Evolutionary conservation across 2,797 vertebrate species (phyloP).

Genomic region (Pagetopsis macropterus): DNA sequence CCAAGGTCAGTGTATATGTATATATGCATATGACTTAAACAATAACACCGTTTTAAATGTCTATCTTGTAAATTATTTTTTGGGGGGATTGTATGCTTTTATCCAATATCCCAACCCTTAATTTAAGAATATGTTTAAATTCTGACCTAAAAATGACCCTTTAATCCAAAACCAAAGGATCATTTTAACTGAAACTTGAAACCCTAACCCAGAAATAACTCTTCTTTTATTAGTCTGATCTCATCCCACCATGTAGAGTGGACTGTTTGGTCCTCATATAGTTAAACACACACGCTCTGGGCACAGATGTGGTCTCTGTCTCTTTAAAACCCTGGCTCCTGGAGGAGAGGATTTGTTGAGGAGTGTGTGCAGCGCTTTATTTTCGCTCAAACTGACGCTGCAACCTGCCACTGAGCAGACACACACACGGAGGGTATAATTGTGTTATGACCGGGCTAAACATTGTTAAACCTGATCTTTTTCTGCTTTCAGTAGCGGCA

Average conservation of each 20-base stretch:
- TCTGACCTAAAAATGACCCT: not conserved
- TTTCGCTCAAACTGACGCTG: slow-evolving; percentile 45
- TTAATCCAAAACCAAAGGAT: not conserved
- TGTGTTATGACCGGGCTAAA: slow-evolving; percentile 41
- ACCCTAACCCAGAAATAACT: not conserved
- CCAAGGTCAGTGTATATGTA: not conserved
- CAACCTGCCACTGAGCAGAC: slow-evolving; percentile 37
- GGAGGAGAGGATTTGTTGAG: slow-evolving; percentile 69
- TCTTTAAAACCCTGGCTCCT: slow-evolving; percentile 75
- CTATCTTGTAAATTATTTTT: not conserved
- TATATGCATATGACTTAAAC: not conserved
- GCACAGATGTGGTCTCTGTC: slow-evolving; percentile 62
- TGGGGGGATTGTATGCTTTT: not conserved
- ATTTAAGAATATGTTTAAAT: not conserved
- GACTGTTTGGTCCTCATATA: not conserved
- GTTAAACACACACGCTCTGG: not conserved
- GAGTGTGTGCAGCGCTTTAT: slow-evolving; percentile 54
- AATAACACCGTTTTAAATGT: not conserved
- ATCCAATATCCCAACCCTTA: not conserved
- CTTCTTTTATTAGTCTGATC: not conserved
- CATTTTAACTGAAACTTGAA: not conserved
- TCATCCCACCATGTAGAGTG: not conserved
- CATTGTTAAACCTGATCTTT: slow-evolving; percentile 23
- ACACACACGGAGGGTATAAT: not conserved
- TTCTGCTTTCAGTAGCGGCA: slow-evolving; percentile 12